Percentiles rank a stretch among this genome's conserved stretches.
Conservation (phyloP, 2,113 vertebrate genomes). For the Corythoichthys intestinalis region DNA sequence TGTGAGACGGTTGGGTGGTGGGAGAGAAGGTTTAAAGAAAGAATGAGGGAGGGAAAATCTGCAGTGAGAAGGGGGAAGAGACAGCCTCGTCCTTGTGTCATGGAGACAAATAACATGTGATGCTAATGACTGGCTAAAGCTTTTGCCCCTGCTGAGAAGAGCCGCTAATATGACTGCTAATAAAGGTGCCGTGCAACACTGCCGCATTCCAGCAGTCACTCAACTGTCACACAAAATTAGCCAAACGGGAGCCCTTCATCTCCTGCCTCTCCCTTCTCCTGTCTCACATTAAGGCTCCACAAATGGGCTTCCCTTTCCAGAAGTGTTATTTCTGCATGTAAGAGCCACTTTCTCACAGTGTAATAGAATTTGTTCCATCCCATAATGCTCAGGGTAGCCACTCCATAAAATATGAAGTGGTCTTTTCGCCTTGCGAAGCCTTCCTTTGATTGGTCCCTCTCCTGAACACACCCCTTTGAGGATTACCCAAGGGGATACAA, state of each 20-base stretch:
- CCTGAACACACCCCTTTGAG: conserved; percentile 16
- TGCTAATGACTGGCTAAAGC: conserved; percentile 73
- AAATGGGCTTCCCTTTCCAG: conserved; percentile 30
- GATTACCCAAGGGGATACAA: conserved; percentile 32
- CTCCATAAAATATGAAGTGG: conserved; percentile 58
- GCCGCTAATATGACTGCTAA: conserved; percentile 70
- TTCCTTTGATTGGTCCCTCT: conserved; percentile 57
- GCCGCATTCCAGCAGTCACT: conserved; percentile 64
- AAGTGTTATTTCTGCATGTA: conserved; percentile 38
- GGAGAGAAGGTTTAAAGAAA: conserved; percentile 11
- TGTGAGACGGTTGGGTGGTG: conserved; percentile 20
- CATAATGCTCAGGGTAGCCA: conserved; percentile 54
- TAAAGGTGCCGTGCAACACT: conserved; percentile 61
- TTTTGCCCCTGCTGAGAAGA: conserved; percentile 63
- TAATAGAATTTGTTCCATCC: conserved; percentile 66
- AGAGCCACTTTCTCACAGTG: conserved; percentile 53
- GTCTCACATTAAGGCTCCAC: conserved; percentile 37
- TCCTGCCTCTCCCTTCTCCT: conserved; percentile 19
- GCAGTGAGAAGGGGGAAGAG: conserved; percentile 20
- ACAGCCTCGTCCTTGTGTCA: conserved; percentile 50
- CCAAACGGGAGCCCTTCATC: conserved; percentile 48
- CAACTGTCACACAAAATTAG: conserved; percentile 65
- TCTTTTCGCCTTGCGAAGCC: conserved; percentile 53
- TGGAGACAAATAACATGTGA: conserved; percentile 58
- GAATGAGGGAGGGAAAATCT: conserved; percentile 7